Percentiles rank a stretch among this genome's conserved stretches.
These are phyloP conservation scores for Pemphredon lugubris DNA, from an alignment of 2,888 invertebrate species.

Conservation along the genomic window DNA sequence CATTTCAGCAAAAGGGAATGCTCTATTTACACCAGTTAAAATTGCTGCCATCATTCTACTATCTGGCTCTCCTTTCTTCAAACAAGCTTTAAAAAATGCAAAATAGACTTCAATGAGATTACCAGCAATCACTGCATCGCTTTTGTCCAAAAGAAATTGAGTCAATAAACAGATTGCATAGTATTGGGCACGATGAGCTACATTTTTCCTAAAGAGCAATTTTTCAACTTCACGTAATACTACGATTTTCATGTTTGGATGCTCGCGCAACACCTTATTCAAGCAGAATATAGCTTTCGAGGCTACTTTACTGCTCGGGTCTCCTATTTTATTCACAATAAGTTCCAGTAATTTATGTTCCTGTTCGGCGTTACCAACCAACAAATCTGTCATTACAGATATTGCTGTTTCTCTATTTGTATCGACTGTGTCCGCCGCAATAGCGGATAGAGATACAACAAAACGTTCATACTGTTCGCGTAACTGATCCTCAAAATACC, in stretches of 20 bases:
- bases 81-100: constrained; percentile 95
- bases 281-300: constrained; percentile 94
- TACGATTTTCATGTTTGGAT: constrained; percentile 95
- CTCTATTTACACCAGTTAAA: constrained; percentile 91
- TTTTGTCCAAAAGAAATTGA: constrained; percentile 89
- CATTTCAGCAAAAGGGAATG: constrained; percentile 91
- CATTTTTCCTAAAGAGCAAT: constrained; percentile 93
- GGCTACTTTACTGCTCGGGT: constrained; percentile 93
- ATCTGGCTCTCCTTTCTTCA: constrained; percentile 92
- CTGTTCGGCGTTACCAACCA: constrained; percentile 91
- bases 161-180: constrained; percentile 96
- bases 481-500: constrained; percentile 95
- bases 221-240: constrained; percentile 95
- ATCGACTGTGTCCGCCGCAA: constrained; percentile 90
- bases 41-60: constrained; percentile 92
- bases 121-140: constrained; percentile 89
- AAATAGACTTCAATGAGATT: constrained; percentile 95
- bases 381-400: constrained; percentile 87
- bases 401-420: constrained; percentile 91
- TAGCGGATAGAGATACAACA: constrained; percentile 87
- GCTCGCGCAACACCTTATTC: constrained; percentile 90
- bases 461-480: constrained; percentile 90
- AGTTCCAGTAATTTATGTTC: constrained; percentile 91
- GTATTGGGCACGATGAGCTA: constrained; percentile 93
- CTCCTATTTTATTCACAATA: constrained; percentile 97